Percentiles rank a stretch among this genome's conserved stretches.
Conservation (phyloP, 2,888 invertebrate genomes). For the Scaptomyza cyrtandrae region DNA sequence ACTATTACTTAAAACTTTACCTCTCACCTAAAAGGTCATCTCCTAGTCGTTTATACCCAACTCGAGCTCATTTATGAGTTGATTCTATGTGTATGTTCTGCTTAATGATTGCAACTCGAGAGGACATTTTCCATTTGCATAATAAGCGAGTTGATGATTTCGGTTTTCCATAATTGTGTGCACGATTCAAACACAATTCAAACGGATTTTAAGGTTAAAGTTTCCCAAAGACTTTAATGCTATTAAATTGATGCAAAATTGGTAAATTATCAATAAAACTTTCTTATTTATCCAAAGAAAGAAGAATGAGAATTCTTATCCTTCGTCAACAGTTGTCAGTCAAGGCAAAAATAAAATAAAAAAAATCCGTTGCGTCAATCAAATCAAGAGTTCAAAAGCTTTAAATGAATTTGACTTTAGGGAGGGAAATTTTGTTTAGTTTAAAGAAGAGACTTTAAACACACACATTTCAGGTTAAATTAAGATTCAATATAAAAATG, state of each 20-base stretch:
- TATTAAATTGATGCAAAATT: neutral
- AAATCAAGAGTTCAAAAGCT: constrained; percentile 1
- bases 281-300: neutral
- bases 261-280: neutral
- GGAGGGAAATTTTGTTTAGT: neutral
- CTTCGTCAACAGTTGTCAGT: constrained; percentile 23
- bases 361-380: neutral
- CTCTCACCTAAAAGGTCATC: neutral
- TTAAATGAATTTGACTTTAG: constrained; percentile 6
- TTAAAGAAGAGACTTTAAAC: no score
- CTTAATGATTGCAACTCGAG: constrained; percentile 59
- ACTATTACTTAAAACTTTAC: no score
- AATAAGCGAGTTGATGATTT: constrained; percentile 51
- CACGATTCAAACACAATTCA: constrained; percentile 37
- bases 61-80: neutral
- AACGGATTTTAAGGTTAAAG: constrained; percentile 8
- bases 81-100: constrained; percentile 29
- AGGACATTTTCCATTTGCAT: constrained; percentile 61
- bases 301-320: neutral
- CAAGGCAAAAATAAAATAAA: neutral
- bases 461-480: no score
- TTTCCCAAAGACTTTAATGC: constrained; percentile 2
- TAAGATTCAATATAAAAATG: no score
- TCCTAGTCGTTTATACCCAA: neutral
- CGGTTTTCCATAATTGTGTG: constrained; percentile 15